phyloP scores from a whole-genome alignment of 92 coral and sea anemone genomes.

The Phymanthus crucifer region DNA sequence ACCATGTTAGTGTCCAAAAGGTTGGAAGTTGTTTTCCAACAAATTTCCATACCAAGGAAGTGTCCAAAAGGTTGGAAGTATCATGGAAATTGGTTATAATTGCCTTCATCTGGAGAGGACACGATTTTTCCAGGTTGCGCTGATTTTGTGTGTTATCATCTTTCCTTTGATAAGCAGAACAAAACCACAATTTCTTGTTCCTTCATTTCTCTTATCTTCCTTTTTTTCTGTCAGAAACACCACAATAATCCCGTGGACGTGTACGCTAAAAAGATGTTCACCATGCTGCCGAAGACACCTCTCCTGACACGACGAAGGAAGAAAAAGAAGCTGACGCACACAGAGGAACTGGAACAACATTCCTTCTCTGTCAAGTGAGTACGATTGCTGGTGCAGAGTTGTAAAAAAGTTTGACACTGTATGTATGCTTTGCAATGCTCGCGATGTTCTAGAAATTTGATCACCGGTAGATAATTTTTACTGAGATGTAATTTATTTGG shows the following conservation, averaged over 20 bases:
- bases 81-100: no score
- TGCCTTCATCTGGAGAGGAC: no score
- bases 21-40: no score
- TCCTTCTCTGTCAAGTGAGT: conserved; percentile 91
- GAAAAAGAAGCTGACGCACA: conserved; percentile 85
- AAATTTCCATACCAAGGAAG: no score
- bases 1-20: no score
- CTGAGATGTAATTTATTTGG: not conserved
- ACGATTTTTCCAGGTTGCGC: no score
- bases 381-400: not conserved
- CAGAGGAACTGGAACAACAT: conserved; percentile 93
- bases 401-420: no score
- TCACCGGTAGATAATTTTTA: no score
- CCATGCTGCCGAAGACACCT: conserved; percentile 94
- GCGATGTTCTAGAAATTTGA: no score
- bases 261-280: conserved; percentile 94
- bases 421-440: no score
- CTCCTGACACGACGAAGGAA: conserved; percentile 71
- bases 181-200: not conserved
- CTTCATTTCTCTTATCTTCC: not conserved
- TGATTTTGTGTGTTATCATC: no score
- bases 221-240: conserved; percentile 67
- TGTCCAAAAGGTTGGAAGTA: no score
- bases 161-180: not conserved
- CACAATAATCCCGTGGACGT: conserved; percentile 91